Evolutionary conservation across 2,113 vertebrate genomes (phyloP).

Genomic region (Alces alces): DNA sequence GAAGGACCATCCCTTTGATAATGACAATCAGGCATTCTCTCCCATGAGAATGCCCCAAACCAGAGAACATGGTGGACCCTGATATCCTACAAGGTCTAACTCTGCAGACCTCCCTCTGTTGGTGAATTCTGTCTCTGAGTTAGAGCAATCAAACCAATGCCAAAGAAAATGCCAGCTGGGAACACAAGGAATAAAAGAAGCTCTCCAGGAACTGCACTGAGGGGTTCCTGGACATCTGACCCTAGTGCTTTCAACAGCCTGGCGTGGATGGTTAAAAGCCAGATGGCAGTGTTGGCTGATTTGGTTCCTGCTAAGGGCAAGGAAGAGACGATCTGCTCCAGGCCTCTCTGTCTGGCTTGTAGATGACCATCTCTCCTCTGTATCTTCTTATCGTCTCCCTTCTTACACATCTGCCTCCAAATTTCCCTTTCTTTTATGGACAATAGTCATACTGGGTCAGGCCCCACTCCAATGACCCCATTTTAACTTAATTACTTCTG

Average conservation of each 20-base stretch:
- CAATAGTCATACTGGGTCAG: not conserved
- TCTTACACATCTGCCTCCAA: not conserved
- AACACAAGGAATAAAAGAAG: not conserved
- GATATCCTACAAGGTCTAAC: not conserved
- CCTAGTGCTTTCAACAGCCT: not conserved
- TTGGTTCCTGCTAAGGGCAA: not conserved
- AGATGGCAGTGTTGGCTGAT: not conserved
- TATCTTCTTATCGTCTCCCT: not conserved
- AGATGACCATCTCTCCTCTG: not conserved
- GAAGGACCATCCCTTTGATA: not conserved
- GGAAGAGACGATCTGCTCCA: not conserved
- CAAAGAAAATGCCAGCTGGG: not conserved
- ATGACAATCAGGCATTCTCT: not conserved
- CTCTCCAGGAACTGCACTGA: not conserved
- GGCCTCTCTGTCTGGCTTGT: not conserved
- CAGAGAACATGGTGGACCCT: not conserved
- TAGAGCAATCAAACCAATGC: not conserved
- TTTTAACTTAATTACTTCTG: not conserved
- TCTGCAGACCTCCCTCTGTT: not conserved
- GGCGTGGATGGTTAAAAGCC: not conserved
- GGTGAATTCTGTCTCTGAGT: not conserved
- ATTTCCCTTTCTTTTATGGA: not conserved
- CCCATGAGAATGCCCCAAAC: not conserved
- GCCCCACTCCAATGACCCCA: not conserved
- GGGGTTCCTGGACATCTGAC: not conserved